A percentile compares a stretch with the other conserved stretches of the same genome.
phyloP scores from a whole-genome alignment of 2,888 invertebrate species.

The Allolobophora icterica region DNA sequence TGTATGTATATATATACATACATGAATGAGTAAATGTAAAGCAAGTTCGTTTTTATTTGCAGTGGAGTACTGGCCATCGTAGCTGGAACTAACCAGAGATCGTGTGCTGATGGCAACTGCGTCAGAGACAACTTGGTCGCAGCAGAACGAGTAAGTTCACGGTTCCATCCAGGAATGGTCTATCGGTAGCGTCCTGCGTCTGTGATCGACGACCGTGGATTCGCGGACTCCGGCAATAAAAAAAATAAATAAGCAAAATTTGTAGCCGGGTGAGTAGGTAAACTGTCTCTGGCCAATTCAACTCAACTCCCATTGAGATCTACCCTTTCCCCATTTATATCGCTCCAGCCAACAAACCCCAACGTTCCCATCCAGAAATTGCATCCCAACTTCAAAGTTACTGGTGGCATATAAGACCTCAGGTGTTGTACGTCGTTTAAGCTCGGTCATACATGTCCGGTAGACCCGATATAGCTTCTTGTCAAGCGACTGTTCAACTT shows the following conservation, averaged over 20 bases:
- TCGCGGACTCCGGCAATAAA: too few species aligned
- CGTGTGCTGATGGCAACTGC: not conserved
- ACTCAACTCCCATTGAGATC: not conserved
- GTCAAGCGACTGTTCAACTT: not conserved
- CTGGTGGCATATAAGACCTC: not conserved
- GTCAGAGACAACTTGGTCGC: not conserved
- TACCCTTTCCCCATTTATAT: not conserved
- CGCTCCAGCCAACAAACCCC: not conserved
- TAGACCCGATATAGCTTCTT: not conserved
- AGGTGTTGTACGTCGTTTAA: not conserved
- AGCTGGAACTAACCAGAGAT: not conserved
- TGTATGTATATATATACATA: too few species aligned
- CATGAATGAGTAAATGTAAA: too few species aligned
- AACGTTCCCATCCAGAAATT: not conserved
- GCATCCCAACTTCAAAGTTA: too few species aligned
- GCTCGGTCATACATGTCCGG: not conserved
- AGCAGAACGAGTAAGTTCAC: not conserved
- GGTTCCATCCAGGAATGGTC: not conserved
- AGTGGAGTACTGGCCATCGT: not conserved
- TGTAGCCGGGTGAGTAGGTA: too few species aligned
- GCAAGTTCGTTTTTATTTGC: not conserved
- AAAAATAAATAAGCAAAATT: too few species aligned
- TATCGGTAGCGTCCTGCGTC: too few species aligned
- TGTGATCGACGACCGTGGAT: too few species aligned
- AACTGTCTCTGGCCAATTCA: too few species aligned